Base-by-base conservation (phyloP, 2,888 invertebrate genomes). In the Ceratothoa steindachneri region DNA sequence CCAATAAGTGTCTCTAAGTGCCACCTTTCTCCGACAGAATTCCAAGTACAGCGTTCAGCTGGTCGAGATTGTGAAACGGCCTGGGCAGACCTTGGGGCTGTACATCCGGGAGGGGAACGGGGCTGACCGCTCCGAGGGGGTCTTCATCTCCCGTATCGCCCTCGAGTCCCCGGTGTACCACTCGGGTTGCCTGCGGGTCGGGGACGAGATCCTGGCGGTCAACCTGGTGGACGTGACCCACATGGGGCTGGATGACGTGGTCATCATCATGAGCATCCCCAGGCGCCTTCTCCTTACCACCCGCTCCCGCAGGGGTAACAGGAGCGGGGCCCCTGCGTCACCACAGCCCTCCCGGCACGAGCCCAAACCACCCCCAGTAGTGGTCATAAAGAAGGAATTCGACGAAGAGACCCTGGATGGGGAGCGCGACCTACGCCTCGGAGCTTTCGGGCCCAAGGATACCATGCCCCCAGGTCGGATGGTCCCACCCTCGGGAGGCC, bases 21-120 rank as follows among this genome's bases (percentile, higher is more conserved):
- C n/a, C n/a, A n/a, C n/a, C n/a, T n/a, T n/a, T n/a, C n/a, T n/a
- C n/a, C n/a, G n/a, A n/a, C 80, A 80, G 80, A 77, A 66, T 67
- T 65, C 28, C 60, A 77, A 77, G 67, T 77, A 73, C 71, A 77
- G 73, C 60, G 77, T 80, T 30, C 80, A 80, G 71, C 90, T 97
- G 83, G 97, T 99, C 81, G 99, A 99, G 87, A 97, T 99, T 83
- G 96, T 99, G 81, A 99, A 99, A 86, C 89, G 97, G 82, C 99
- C 99, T 0, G 99, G 98, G 15, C 98, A 99, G 86, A 97, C 97
- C 29, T 87, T 99, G 80, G 99, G 99, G 60, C 88, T 99, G 77
- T 99, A 99, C 85, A 97, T 99, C 83, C 89, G 97, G 53, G 98
- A 99, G 83, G 97, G 98, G n/a, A 97, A 99, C 83, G 98, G 97